Evolutionary conservation across 2,113 vertebrate species (phyloP).

Genomic region (Cochlearius cochlearius): DNA sequence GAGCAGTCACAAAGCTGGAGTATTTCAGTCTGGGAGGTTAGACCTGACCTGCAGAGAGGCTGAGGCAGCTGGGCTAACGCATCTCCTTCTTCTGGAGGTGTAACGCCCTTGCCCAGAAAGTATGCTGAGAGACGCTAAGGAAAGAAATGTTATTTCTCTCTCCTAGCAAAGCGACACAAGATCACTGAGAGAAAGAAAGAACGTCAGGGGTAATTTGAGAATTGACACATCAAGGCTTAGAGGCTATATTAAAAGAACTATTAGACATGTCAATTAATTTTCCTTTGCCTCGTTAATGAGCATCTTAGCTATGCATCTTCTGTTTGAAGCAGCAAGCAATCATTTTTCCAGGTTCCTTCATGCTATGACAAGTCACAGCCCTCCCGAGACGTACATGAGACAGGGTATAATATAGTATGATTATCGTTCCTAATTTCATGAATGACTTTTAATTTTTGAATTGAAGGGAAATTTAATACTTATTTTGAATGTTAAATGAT

Average conservation of each 20-base stretch:
- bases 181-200: not conserved
- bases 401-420: not conserved
- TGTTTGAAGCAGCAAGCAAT: conserved; percentile 47
- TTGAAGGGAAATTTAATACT: conserved; percentile 39
- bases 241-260: conserved; percentile 43
- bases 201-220: not conserved
- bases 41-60: not conserved
- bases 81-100: not conserved
- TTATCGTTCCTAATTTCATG: conserved; percentile 29
- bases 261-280: conserved; percentile 57
- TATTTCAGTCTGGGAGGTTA: not conserved
- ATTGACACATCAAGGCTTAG: conserved; percentile 44
- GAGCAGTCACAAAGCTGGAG: not conserved
- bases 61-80: not conserved
- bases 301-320: conserved; percentile 35
- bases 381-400: not conserved
- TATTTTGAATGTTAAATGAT: conserved; percentile 3
- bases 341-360: conserved; percentile 38
- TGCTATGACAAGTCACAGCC: conserved; percentile 30
- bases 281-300: conserved; percentile 51
- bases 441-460: conserved; percentile 1
- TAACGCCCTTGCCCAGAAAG: not conserved
- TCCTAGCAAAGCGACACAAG: not conserved
- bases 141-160: not conserved
- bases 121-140: not conserved